Conservation (phyloP, 2,113 vertebrate species). For the Heptranchias perlo region DNA sequence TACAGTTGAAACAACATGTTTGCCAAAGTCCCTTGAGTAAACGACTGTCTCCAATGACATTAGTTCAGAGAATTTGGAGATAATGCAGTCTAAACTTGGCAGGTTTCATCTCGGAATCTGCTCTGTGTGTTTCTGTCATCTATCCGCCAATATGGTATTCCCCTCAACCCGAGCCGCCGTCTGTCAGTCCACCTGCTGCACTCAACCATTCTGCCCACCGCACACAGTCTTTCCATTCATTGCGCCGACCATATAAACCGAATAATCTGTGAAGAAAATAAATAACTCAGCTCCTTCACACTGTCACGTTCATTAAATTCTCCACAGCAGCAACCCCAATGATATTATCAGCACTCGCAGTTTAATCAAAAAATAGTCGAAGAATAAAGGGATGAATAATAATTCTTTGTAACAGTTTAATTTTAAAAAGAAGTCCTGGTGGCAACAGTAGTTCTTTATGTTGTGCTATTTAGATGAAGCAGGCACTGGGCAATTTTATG, state of each 20-base stretch:
- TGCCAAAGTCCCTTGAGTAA: background rate
- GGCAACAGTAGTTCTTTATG: background rate
- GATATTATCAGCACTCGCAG: background rate
- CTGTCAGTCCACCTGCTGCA: background rate
- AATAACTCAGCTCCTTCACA: background rate
- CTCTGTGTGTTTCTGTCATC: too few species aligned
- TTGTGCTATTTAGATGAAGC: background rate
- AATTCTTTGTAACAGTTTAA: background rate
- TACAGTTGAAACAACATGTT: background rate
- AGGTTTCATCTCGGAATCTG: background rate
- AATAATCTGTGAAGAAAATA: background rate
- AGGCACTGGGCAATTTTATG: background rate
- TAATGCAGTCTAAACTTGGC: background rate
- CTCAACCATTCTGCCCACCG: background rate
- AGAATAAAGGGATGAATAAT: background rate
- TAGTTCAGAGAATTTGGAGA: background rate
- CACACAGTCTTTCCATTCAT: background rate
- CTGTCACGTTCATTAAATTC: background rate
- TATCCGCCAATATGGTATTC: background rate
- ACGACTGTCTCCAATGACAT: background rate
- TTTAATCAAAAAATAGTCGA: constrained; percentile 10
- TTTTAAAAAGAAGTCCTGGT: background rate
- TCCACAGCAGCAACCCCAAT: background rate
- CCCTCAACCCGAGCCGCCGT: background rate
- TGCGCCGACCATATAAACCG: background rate